Evolutionary conservation across 2,888 invertebrate species (phyloP).

Genomic region (Agonum fuliginosum): DNA sequence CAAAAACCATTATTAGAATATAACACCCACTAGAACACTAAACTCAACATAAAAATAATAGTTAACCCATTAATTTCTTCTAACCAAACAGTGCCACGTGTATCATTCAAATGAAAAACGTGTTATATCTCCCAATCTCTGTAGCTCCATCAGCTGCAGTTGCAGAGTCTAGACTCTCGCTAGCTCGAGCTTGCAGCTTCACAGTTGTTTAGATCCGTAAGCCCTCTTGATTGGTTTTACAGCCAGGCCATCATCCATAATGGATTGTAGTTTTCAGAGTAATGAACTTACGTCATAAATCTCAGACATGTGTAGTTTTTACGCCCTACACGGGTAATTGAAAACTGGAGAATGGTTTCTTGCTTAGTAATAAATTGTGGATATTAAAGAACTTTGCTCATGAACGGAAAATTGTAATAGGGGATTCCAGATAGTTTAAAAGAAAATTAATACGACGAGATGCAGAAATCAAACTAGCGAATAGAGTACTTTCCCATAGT

Average conservation of each 20-base stretch:
- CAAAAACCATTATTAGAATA: too few relatives aligned
- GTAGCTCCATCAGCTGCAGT: background rate
- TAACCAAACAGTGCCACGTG: background rate
- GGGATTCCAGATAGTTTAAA: too few relatives aligned
- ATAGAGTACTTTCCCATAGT: too few relatives aligned
- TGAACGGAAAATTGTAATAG: too few relatives aligned
- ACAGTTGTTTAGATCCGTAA: slow-evolving; percentile 45
- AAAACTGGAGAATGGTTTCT: background rate
- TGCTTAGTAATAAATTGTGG: background rate
- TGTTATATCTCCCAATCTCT: background rate
- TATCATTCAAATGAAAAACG: slow-evolving; percentile 40
- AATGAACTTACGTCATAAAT: slow-evolving; percentile 54
- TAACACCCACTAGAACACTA: background rate
- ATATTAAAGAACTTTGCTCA: slow-evolving; percentile 19
- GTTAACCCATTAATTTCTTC: background rate
- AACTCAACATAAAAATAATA: too few relatives aligned
- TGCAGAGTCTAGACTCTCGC: slow-evolving; percentile 31
- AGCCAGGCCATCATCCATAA: slow-evolving; percentile 53
- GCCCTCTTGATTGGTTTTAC: slow-evolving; percentile 57
- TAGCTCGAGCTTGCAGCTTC: background rate
- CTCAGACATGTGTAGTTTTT: slow-evolving; percentile 35
- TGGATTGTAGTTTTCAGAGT: slow-evolving; percentile 52
- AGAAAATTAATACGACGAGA: too few relatives aligned
- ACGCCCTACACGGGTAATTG: slow-evolving; percentile 1
- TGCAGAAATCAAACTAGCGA: too few relatives aligned